These are phyloP conservation scores for Orchesella flavescens DNA, from an alignment of 2,888 invertebrate species.

Conservation along the genomic window DNA sequence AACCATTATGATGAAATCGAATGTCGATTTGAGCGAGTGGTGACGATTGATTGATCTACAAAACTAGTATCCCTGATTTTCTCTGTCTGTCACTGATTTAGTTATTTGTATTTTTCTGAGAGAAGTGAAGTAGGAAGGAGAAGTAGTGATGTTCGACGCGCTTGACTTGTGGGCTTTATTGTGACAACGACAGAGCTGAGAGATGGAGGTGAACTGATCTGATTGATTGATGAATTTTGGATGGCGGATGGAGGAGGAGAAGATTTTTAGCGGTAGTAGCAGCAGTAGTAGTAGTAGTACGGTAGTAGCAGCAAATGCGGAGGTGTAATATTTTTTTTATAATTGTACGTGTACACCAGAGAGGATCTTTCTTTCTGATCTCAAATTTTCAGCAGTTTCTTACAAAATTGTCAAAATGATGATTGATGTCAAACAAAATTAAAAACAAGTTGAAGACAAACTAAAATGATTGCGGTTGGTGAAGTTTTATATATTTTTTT, in stretches of 20 bases:
- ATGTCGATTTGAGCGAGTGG: conserved; percentile 56
- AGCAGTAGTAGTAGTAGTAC: conserved; percentile 25
- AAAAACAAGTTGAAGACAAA: not conserved
- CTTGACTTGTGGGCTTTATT: conserved; percentile 21
- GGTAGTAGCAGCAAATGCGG: conserved; percentile 27
- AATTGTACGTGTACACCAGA: no score
- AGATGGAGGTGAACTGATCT: conserved; percentile 37
- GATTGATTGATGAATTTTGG: conserved; percentile 48
- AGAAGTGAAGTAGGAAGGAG: conserved; percentile 38
- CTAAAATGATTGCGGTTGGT: conserved; percentile 23
- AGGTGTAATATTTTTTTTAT: conserved; percentile 7
- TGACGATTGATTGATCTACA: conserved; percentile 56
- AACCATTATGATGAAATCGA: conserved; percentile 61
- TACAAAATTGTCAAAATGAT: not conserved
- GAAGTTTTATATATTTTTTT: conserved; percentile 8
- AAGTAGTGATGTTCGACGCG: conserved; percentile 49
- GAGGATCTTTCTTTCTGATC: no score
- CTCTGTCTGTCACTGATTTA: conserved; percentile 47
- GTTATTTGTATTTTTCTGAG: conserved; percentile 29
- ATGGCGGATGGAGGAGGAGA: conserved; percentile 53
- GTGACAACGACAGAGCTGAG: conserved; percentile 55
- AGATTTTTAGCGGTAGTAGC: conserved; percentile 52
- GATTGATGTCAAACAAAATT: not conserved
- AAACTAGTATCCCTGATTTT: conserved; percentile 59
- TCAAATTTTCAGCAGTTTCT: not conserved